Evolutionary conservation across 2,888 invertebrate genomes (phyloP), one percentile per base, ranked within the genome.

Genomic region (Agriotes lineatus): DNA sequence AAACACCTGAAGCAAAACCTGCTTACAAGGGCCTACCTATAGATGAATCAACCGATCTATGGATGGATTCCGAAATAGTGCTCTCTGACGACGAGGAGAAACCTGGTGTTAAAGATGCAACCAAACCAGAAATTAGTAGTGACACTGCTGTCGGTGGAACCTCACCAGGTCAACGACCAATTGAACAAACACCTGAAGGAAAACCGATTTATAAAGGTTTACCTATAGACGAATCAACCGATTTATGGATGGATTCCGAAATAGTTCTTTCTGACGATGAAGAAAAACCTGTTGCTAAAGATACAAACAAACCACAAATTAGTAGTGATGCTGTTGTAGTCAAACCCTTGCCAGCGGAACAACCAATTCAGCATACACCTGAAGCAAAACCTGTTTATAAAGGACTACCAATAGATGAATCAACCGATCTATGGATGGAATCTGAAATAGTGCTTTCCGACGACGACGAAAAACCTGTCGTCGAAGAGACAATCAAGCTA

Each of bases 211-310:
- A 59, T n/a, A 66, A 59, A 42, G 59, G 66, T 12, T 67, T 67
- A 7, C 67, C 67, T 10, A 56, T 61, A 9, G 67, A 67, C 25
- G 54, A 60, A 6, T 56, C 60, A 1, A 60, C 35, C 4, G 58
- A 52, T 45, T 39, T 61, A 9, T 67, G 62, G 67, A 67, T 67
- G 67, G 67, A 67, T 18, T 62, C 67, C 16, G 67, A 67, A 50
- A 57, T 67, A n/a, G 58, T 62, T 37, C 18, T 67, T 5, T 62
- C 67, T 18, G 67, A 67, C 19, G 67, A 62, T 2, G 67, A 62
- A 20, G 64, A 64, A 1, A 16, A 52, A n/a, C 39, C 39, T 2
- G 16, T 14, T 14, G 14, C 3, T 3, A 4, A 12, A 14, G 1
- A n/a, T 5, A 44, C 10, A 9, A 7, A 18, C 16, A 10, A n/a